phyloP scores from a whole-genome alignment of 2,113 vertebrate species.

The Diadophis punctatus region DNA sequence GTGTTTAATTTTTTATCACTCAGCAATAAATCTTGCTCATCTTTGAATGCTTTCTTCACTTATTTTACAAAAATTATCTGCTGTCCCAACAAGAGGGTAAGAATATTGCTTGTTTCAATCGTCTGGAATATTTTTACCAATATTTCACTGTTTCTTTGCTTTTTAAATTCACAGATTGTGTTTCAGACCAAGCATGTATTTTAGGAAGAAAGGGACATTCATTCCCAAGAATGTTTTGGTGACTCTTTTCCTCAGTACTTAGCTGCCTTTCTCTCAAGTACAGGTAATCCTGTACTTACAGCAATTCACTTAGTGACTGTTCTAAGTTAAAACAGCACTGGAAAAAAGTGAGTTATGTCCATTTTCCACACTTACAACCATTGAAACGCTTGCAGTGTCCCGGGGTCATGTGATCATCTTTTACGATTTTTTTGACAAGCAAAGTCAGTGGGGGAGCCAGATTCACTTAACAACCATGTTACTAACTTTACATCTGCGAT shows the following conservation, averaged over 20 bases:
- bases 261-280: background rate
- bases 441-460: background rate
- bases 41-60: no score
- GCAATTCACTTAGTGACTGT: background rate
- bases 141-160: no score
- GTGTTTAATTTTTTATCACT: background rate
- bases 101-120: no score
- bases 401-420: background rate
- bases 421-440: background rate
- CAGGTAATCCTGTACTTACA: background rate
- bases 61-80: no score
- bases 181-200: background rate
- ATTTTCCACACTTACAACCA: background rate
- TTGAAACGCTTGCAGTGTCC: background rate
- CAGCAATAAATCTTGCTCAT: background rate
- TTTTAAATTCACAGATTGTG: no score
- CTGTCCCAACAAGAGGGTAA: no score
- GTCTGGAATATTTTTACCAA: no score
- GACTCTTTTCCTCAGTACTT: background rate
- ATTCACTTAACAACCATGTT: background rate
- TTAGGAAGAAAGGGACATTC: background rate
- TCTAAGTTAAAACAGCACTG: background rate
- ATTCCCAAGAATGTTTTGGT: background rate
- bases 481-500: background rate
- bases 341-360: background rate